Conservation (phyloP, 2,113 vertebrate species). For the Saguinus midas region DNA sequence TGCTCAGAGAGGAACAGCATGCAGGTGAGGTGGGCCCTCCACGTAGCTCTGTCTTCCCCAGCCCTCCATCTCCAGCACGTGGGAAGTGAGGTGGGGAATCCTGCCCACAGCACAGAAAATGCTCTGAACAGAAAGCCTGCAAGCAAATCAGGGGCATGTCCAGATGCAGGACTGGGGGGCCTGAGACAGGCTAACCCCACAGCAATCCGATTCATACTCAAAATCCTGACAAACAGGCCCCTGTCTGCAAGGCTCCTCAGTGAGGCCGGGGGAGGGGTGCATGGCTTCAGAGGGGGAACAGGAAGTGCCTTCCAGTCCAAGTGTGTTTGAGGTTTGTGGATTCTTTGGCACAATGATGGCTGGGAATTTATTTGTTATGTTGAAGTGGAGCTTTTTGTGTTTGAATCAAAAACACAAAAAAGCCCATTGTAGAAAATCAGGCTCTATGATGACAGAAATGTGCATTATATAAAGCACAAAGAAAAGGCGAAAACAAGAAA, state of each 20-base stretch:
- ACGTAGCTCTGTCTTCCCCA: background rate
- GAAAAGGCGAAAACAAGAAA: background rate
- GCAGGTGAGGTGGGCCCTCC: background rate
- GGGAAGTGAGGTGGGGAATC: too few relatives aligned
- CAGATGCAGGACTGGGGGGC: background rate
- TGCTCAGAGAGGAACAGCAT: background rate
- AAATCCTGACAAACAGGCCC: background rate
- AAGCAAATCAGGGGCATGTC: background rate
- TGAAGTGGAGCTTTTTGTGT: background rate
- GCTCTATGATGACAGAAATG: slow-evolving; percentile 15
- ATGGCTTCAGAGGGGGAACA: background rate
- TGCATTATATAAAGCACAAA: background rate
- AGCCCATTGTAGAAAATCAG: slow-evolving; percentile 20
- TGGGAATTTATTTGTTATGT: slow-evolving; percentile 1
- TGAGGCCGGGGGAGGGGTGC: background rate
- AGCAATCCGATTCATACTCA: background rate
- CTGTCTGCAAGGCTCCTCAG: background rate
- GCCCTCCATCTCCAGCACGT: background rate
- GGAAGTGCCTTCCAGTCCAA: background rate
- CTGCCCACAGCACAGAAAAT: background rate
- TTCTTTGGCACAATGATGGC: background rate
- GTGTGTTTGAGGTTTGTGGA: background rate
- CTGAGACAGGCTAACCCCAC: background rate
- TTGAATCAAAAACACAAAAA: slow-evolving; percentile 42
- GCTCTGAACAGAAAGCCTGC: background rate